Evolutionary conservation across 2,888 invertebrate species (phyloP), one percentile per base, ranked within the genome.

Genomic region (Alviniconcha strummeri): DNA sequence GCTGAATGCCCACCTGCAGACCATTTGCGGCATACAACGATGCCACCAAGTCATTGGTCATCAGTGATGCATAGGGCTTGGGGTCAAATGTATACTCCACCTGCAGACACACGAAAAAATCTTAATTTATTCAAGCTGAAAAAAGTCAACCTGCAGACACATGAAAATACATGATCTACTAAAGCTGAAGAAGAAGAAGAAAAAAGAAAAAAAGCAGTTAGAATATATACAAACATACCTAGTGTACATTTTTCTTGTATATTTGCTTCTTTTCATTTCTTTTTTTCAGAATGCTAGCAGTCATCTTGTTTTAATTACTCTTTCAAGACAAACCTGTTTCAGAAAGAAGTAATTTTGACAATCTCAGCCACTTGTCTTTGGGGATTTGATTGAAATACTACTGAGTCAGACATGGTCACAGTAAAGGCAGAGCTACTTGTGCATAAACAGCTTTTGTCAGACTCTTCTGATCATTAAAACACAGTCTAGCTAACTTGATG

Each of bases 41-140:
- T 11, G 89, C 91, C 60, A 93, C 85, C 1, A 88, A 86, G 52
- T 87, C 85, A 84, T 93, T 93, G n/a, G 90, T 89, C 71, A 92
- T 81, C 56, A 93, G 88, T 60, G 89, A 88, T 3, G 87, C 88
- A 82, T 93, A 93, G 19, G 88, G 84, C 71, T 89, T 89, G 19
- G 86, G 84, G 57, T 84, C 82, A 86, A 90, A 91, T 9, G 87
- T 84, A 80, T 87, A 88, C 4, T 90, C 88, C 36, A 90, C 90
- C 86, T 87, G 80, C 52, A 78, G 60, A 5, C 71, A 76, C 2
- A 78, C 6, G 55, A 17, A 55, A 77, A 69, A 11, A 69, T 6
- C 6, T 69, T 13, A 17, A 17, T n/a, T 15, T n/a, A 69, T 15
- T 11, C 1, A 69, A 17, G 17, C 7, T 69, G 69, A 69, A 69